Evolutionary conservation across 1,140 invertebrate species (phyloP).

Genomic region (Metopolophium dirhodum): DNA sequence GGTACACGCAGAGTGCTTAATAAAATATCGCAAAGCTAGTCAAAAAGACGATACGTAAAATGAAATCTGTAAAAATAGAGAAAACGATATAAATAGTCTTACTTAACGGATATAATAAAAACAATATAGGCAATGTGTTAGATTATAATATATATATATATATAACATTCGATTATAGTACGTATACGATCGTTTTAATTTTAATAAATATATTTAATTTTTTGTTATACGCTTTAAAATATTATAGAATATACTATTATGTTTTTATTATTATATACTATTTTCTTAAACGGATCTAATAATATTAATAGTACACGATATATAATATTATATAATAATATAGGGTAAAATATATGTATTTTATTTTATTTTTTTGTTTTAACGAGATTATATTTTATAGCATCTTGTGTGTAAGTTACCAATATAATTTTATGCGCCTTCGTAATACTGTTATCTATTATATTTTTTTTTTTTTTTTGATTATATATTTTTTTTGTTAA

Average conservation of each 20-base stretch:
- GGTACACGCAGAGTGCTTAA: neutral
- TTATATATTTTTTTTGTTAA: slow-evolving; percentile 40
- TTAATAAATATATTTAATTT: neutral
- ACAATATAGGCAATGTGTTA: neutral
- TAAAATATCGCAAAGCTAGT: slow-evolving; percentile 50
- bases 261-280: neutral
- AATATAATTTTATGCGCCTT: slow-evolving; percentile 48
- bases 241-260: slow-evolving; percentile 19
- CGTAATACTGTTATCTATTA: slow-evolving; percentile 55
- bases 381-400: neutral
- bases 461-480: slow-evolving; percentile 25
- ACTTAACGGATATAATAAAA: slow-evolving; percentile 24
- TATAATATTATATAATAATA: neutral
- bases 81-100: neutral
- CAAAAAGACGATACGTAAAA: slow-evolving; percentile 30
- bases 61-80: neutral
- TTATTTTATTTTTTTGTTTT: slow-evolving; percentile 28
- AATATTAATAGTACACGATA: neutral
- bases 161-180: neutral
- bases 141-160: neutral
- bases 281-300: slow-evolving; percentile 4
- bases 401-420: slow-evolving; percentile 50
- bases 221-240: neutral
- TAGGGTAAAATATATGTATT: neutral
- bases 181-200: slow-evolving; percentile 20